A percentile compares a stretch with the other conserved stretches of the same genome.
phyloP scores from a whole-genome alignment of 64 coral and sea anemone genomes.

The Montipora sp. region DNA sequence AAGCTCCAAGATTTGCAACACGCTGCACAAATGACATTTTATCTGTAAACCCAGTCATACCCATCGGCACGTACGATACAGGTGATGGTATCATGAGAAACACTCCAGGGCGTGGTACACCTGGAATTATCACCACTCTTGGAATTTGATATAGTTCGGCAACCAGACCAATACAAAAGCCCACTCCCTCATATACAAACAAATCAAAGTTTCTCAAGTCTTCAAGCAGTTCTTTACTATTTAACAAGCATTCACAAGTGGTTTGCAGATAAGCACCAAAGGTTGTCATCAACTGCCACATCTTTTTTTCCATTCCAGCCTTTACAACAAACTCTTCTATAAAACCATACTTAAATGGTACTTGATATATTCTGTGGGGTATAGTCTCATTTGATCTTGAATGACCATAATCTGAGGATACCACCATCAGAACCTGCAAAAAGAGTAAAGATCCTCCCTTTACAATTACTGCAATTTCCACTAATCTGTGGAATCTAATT shows the following conservation, averaged over 20 bases:
- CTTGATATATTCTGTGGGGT: too few species aligned
- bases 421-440: too few species aligned
- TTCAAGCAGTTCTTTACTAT: constrained; percentile 2
- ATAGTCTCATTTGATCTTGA: too few species aligned
- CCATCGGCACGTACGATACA: constrained; percentile 44
- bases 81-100: constrained; percentile 16
- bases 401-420: too few species aligned
- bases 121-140: constrained; percentile 14
- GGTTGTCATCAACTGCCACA: too few species aligned
- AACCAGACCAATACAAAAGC: constrained; percentile 34
- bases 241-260: constrained; percentile 40
- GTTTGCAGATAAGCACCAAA: too few species aligned
- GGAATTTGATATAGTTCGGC: constrained; percentile 22
- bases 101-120: neutral
- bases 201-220: constrained; percentile 58
- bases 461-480: too few species aligned
- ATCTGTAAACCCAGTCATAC: neutral
- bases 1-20: constrained; percentile 25
- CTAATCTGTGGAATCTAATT: too few species aligned
- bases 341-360: too few species aligned
- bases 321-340: too few species aligned
- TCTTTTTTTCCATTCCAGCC: too few species aligned
- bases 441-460: too few species aligned
- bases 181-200: constrained; percentile 21
- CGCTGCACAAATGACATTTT: constrained; percentile 74